Evolutionary conservation across 2,888 invertebrate species (phyloP), one percentile per base, ranked within the genome.

Genomic region (Lamellibrachia columna): DNA sequence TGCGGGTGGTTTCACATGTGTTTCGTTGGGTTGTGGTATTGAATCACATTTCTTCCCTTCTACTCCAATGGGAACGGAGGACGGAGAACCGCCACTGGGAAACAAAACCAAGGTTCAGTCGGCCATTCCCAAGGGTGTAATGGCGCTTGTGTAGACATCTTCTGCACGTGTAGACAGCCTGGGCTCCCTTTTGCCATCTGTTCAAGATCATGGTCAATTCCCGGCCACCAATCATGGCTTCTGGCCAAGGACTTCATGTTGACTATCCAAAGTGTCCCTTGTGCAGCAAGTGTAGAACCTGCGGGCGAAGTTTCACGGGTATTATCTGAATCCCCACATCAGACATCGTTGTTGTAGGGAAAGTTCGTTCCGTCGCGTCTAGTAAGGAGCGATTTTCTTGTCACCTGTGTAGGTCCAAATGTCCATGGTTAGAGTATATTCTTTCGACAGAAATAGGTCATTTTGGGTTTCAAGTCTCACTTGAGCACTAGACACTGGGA

Each of bases 171-270:
- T 90, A 3, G 90, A 90, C 52, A 90, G 7, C 90, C 90, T 90
- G n/a, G 40, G 40, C 40, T 40, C 40, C 40, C 40, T 40, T 40
- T 40, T 40, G 40, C 40, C 40, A 40, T 90, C 90, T 90, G 90
- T 90, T 90, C 90, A 90, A 90, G 28, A 52, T 90, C 90, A 90
- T 7, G 55, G 55, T 90, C 90, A 90, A 90, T 90, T 90, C 90
- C 90, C 11, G 90, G 90, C 90, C 90, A 90, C 90, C 90, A 90
- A 28, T 7, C 90, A 55, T 55, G 55, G 9, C 55, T 55, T 55
- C 55, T 55, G 55, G 55, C 55, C 55, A 55, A 55, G 55, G 55
- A 55, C 2, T 55, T 55, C 7, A 55, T 55, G 7, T 90, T 90
- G 90, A 90, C 52, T 2, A 90, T 90, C 90, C 90, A 1, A 28